phyloP scores from a whole-genome alignment of 1,140 invertebrate species.

The Nylanderia fulva region DNA sequence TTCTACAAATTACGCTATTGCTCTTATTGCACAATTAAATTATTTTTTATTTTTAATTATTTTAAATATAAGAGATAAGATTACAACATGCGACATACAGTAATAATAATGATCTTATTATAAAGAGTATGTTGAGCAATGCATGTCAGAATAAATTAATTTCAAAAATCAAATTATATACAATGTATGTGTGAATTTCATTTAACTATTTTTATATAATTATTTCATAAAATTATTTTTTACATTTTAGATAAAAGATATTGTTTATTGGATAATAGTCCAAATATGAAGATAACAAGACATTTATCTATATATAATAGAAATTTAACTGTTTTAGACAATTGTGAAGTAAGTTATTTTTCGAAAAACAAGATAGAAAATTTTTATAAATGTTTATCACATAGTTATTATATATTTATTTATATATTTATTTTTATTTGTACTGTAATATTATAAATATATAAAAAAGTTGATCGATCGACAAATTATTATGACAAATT shows the following conservation, averaged over 20 bases:
- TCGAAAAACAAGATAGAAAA: background rate
- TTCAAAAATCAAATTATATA: background rate
- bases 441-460: constrained; percentile 60
- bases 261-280: background rate
- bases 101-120: background rate
- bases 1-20: background rate
- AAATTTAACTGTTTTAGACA: background rate
- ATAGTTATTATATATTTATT: constrained; percentile 30
- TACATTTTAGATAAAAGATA: constrained; percentile 23
- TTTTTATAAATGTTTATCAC: background rate
- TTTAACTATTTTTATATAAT: constrained; percentile 4
- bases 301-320: background rate
- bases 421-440: constrained; percentile 75
- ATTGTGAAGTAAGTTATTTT: constrained; percentile 54
- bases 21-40: background rate
- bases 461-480: background rate
- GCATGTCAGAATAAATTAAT: background rate
- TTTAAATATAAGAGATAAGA: too few species aligned
- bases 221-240: too few species aligned
- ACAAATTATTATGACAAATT: background rate
- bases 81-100: background rate
- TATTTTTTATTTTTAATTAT: background rate
- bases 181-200: background rate
- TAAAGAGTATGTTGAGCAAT: background rate
- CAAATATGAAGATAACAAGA: background rate